phyloP scores from a whole-genome alignment of 2,888 invertebrate species.

The Catocala fraxini region DNA sequence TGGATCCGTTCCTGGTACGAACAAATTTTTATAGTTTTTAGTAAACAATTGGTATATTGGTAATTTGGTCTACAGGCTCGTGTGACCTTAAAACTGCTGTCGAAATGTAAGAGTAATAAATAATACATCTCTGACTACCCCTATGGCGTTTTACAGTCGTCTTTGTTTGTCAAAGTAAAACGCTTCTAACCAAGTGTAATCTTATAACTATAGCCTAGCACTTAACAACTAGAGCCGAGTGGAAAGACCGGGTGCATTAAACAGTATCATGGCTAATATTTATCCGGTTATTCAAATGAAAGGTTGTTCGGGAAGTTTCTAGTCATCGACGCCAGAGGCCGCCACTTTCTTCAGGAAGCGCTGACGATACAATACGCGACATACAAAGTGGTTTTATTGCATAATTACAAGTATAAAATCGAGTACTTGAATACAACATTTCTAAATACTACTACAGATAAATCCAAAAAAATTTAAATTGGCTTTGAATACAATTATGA shows the following conservation, averaged over 20 bases:
- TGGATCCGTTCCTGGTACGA: too few species aligned
- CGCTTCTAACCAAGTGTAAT: constrained; percentile 2
- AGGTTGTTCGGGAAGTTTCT: constrained; percentile 48
- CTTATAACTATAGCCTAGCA: background rate
- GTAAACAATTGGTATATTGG: too few species aligned
- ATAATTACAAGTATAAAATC: background rate
- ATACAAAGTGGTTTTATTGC: background rate
- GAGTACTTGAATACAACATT: too few species aligned
- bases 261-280: constrained; percentile 32
- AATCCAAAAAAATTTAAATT: too few species aligned
- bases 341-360: constrained; percentile 63
- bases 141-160: too few species aligned
- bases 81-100: too few species aligned
- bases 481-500: too few species aligned
- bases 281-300: constrained; percentile 42
- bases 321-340: constrained; percentile 35
- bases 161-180: background rate
- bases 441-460: too few species aligned
- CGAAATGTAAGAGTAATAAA: too few species aligned
- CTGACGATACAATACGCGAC: constrained; percentile 17
- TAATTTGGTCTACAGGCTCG: too few species aligned
- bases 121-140: too few species aligned
- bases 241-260: constrained; percentile 15
- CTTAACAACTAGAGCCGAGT: constrained; percentile 6
- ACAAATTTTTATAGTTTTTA: too few species aligned